Conservation (phyloP, 2,888 invertebrate species). For the Malachius bipustulatus region DNA sequence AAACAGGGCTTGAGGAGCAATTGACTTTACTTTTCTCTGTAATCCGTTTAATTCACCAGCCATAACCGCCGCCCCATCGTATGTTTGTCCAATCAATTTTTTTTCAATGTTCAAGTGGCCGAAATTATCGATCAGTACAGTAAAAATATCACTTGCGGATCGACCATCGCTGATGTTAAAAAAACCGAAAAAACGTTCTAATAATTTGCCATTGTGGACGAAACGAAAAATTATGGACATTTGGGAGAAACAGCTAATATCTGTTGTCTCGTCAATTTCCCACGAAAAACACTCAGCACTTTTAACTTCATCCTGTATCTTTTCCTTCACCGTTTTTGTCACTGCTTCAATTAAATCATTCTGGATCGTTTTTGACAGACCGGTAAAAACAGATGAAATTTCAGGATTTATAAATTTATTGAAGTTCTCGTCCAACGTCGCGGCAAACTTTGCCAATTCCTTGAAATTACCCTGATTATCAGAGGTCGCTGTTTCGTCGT, state of each 20-base stretch:
- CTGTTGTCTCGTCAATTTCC: slow-evolving; percentile 18
- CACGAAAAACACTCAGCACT: slow-evolving; percentile 16
- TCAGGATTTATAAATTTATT: slow-evolving; percentile 2
- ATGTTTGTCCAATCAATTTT: slow-evolving; percentile 20
- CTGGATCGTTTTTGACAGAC: slow-evolving; percentile 2
- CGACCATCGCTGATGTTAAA: slow-evolving; percentile 21
- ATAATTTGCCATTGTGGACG: slow-evolving; percentile 7
- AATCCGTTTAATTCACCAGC: slow-evolving; percentile 18
- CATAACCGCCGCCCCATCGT: slow-evolving; percentile 19
- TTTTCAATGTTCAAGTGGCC: slow-evolving; percentile 5
- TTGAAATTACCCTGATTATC: slow-evolving; percentile 9
- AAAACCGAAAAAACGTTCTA: slow-evolving; percentile 23
- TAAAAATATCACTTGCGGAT: slow-evolving; percentile 13
- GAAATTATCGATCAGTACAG: slow-evolving; percentile 5
- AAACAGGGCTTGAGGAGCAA: slow-evolving; percentile 15
- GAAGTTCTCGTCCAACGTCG: slow-evolving; percentile 8
- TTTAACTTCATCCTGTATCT: slow-evolving; percentile 15
- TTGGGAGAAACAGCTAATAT: slow-evolving; percentile 13
- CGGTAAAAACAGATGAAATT: slow-evolving; percentile 2
- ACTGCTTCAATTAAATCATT: slow-evolving; percentile 4
- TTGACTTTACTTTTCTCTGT: slow-evolving; percentile 18
- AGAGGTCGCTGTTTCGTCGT: not conserved
- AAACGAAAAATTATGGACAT: slow-evolving; percentile 6
- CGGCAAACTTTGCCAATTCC: slow-evolving; percentile 9
- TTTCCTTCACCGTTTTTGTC: not conserved